These are phyloP conservation scores for Thymelicus acteon DNA, from an alignment of 2,888 invertebrate species.

Conservation along the genomic window DNA sequence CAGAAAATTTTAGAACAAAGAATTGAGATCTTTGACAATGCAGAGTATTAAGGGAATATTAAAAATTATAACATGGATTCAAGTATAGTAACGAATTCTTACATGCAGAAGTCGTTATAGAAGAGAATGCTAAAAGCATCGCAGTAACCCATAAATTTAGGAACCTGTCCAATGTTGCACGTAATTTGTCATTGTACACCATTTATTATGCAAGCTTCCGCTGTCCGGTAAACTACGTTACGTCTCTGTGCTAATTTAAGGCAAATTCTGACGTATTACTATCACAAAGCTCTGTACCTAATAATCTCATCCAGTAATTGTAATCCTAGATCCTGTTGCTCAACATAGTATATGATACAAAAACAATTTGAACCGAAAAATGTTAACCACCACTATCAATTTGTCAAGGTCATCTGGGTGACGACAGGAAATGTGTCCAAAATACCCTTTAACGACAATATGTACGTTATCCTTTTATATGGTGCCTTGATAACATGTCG, in stretches of 20 bases:
- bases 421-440: no score
- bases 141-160: slow-evolving; percentile 31
- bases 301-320: background rate
- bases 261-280: slow-evolving; percentile 34
- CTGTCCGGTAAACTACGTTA: slow-evolving; percentile 31
- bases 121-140: slow-evolving; percentile 22
- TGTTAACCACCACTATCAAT: no score
- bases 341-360: no score
- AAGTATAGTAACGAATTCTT: background rate
- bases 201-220: slow-evolving; percentile 41
- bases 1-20: no score
- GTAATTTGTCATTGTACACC: slow-evolving; percentile 43
- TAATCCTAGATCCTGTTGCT: background rate
- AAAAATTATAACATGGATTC: no score
- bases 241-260: slow-evolving; percentile 35
- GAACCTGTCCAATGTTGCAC: slow-evolving; percentile 37
- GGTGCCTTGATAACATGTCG: no score
- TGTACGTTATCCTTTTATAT: no score
- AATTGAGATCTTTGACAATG: no score
- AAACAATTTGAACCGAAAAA: no score
- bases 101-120: background rate
- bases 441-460: no score
- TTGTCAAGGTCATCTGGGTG: no score
- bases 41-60: no score
- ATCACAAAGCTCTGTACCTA: slow-evolving; percentile 17